These are phyloP conservation scores for Empis stercorea DNA, from an alignment of 2,888 invertebrate species.

Conservation along the genomic window DNA sequence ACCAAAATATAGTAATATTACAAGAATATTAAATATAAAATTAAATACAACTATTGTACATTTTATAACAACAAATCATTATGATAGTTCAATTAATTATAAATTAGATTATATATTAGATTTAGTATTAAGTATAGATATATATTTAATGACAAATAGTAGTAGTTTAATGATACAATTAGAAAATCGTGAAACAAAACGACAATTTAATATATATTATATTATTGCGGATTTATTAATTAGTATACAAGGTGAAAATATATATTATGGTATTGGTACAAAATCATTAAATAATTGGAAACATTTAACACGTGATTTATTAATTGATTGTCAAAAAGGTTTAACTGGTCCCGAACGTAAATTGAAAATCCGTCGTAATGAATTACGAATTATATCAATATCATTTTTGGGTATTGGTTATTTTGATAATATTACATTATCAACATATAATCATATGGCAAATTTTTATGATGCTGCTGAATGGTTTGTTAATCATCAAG, in stretches of 20 bases:
- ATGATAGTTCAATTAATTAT: conserved; percentile 53
- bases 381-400: conserved; percentile 46
- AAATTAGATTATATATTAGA: conserved; percentile 56
- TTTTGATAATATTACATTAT: conserved; percentile 64
- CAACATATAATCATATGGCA: conserved; percentile 73
- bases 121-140: conserved; percentile 62
- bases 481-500: conserved; percentile 85
- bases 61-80: conserved; percentile 59
- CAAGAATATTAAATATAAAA: conserved; percentile 46
- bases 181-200: conserved; percentile 64
- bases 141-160: conserved; percentile 57
- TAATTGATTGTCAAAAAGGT: conserved; percentile 86
- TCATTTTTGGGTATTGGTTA: conserved; percentile 58
- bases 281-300: conserved; percentile 51
- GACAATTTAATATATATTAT: conserved; percentile 70
- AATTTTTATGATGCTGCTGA: conserved; percentile 86
- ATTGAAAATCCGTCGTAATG: conserved; percentile 30
- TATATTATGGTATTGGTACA: conserved; percentile 74
- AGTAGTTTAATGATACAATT: conserved; percentile 69
- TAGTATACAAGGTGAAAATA: conserved; percentile 60
- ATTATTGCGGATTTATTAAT: conserved; percentile 61
- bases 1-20: conserved; percentile 53
- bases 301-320: conserved; percentile 71
- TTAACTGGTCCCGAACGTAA: conserved; percentile 42
- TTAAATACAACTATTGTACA: conserved; percentile 51